Evolutionary conservation across 2,888 invertebrate genomes (phyloP), one percentile per base, ranked within the genome.

Genomic region (Drosophila maculinotata): DNA sequence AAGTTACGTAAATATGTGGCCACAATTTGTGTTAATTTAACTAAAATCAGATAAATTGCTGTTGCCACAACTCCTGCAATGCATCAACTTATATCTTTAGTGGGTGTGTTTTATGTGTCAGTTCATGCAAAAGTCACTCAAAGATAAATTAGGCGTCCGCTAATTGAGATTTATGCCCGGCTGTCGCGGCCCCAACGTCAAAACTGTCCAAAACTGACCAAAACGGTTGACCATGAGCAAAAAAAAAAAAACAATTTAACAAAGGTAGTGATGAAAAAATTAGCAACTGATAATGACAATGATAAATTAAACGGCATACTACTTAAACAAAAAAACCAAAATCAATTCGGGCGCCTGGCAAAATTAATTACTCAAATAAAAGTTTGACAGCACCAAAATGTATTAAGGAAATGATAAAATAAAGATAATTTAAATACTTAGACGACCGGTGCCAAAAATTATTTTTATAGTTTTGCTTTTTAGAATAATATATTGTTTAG

Each of bases 81-180:
- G 49, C 57, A 51, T 58, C 44, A 36, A 38, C 35, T 17, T 35
- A 44, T 39, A 72, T 54, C 45, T 20, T 47, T n/a, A 39, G 57
- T 15, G 42, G 49, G 45, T 38, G 53, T 25, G 23, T 28, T 26
- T 47, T 30, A 17, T 42, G 36, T 42, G 39, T 17, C 57, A 65
- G 49, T 23, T 45, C 10, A 23, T 25, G 12, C 38, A 15, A 70
- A 41, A 54, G 39, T 51, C 33, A 38, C 67, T 49, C 17, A 54
- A 58, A 64, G 64, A 69, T 56, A 57, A 64, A 72, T 72, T 76
- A 60, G 69, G 41, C 54, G 35, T 41, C 20, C 69, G 69, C 69
- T 77, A 77, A 77, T 76, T 77, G 65, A 76, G 72, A 72, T 79
- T 72, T 72, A 72, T 79, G 59, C 48, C 48, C 52, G 23, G 33